Evolutionary conservation across 2,113 vertebrate genomes (phyloP).

Genomic region (Nettapus auritus): DNA sequence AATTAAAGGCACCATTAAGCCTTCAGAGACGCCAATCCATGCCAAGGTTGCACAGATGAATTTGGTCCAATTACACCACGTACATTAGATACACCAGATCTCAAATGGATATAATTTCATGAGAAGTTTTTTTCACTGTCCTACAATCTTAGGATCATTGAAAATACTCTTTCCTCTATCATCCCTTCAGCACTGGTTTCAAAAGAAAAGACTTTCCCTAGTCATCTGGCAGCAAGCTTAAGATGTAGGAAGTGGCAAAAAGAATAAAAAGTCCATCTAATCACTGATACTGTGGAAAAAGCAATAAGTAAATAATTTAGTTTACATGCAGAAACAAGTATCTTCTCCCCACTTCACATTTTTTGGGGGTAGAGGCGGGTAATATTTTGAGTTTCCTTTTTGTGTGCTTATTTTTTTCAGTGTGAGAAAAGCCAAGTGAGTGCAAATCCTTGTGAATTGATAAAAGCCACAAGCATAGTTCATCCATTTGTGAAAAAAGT

Average conservation of each 20-base stretch:
- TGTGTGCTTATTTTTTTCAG: not conserved
- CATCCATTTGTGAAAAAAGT: not conserved
- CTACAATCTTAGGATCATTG: not conserved
- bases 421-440: not conserved
- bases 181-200: not conserved
- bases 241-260: not conserved
- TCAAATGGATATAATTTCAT: not conserved
- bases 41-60: not conserved
- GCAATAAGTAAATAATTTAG: not conserved
- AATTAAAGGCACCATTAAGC: constrained; percentile 55
- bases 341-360: not conserved
- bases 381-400: not conserved
- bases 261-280: not conserved
- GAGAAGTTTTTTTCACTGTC: not conserved
- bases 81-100: not conserved
- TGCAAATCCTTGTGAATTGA: not conserved
- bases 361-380: not conserved
- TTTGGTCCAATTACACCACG: not conserved
- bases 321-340: not conserved
- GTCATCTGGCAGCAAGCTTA: not conserved
- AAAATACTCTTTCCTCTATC: not conserved
- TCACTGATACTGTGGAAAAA: not conserved
- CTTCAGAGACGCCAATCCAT: constrained; percentile 14
- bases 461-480: not conserved
- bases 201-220: not conserved